A percentile compares a stretch with the other conserved stretches of the same genome.
Evolutionary conservation across 1,140 invertebrate genomes (phyloP).

Genomic region (Lepidostoma basale): DNA sequence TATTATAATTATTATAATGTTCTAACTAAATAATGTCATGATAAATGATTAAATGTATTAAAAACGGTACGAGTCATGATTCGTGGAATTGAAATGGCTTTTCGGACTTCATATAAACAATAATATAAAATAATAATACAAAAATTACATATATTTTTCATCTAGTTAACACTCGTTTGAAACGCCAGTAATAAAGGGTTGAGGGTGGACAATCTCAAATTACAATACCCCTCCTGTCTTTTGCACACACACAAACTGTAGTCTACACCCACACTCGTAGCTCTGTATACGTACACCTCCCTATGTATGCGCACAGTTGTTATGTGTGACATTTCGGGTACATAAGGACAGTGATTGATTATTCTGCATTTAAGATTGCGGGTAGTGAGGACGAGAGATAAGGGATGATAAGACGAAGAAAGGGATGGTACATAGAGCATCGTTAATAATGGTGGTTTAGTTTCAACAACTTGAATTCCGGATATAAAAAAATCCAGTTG

Average conservation of each 20-base stretch:
- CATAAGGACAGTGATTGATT: conserved; percentile 18
- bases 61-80: no score
- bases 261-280: no score
- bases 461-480: no score
- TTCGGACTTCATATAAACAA: neutral
- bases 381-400: neutral
- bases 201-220: conserved; percentile 10
- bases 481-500: no score
- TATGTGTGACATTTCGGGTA: conserved; percentile 22
- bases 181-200: neutral
- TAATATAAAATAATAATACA: neutral
- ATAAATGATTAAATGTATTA: no score
- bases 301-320: neutral
- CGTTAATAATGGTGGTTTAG: no score
- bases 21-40: no score
- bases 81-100: no score
- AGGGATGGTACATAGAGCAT: no score
- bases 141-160: neutral
- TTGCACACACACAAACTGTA: neutral
- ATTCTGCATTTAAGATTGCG: conserved; percentile 17
- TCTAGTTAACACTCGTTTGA: neutral
- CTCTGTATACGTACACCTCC: no score
- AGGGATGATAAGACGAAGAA: conserved; percentile 1
- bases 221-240: conserved; percentile 2
- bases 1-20: no score